Evolutionary conservation across 2,888 invertebrate species (phyloP).

Genomic region (Stegana nigrithorax): DNA sequence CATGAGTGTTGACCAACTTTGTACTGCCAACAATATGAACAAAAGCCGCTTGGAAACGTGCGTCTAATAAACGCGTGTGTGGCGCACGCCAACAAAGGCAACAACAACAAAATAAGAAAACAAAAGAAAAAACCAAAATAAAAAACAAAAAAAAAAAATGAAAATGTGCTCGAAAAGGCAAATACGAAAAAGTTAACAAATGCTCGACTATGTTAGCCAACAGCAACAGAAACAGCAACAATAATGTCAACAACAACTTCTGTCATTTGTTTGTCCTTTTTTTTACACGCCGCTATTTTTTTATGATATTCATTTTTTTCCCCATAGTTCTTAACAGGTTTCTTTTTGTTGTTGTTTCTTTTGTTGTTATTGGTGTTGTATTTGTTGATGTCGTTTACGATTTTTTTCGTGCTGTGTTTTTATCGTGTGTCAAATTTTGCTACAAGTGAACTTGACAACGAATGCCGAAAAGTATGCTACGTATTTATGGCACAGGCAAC

Average conservation of each 20-base stretch:
- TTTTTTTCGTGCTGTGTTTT: too few species aligned
- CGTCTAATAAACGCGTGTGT: constrained; percentile 21
- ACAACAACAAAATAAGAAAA: constrained; percentile 18
- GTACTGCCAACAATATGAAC: constrained; percentile 7
- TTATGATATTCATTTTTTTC: too few species aligned
- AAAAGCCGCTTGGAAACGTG: constrained; percentile 29
- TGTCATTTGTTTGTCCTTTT: constrained; percentile 48
- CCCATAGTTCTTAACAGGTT: too few species aligned
- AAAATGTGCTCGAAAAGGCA: neutral
- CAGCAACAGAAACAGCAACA: too few species aligned
- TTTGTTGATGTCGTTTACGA: too few species aligned
- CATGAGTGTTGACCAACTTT: neutral
- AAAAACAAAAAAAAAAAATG: constrained; percentile 5
- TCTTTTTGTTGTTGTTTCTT: too few species aligned
- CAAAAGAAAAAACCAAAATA: constrained; percentile 28
- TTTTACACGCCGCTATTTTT: too few species aligned
- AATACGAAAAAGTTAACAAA: neutral
- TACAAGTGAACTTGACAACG: constrained; percentile 35
- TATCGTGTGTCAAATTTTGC: constrained; percentile 65
- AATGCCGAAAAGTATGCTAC: constrained; percentile 2
- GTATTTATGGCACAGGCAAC: neutral
- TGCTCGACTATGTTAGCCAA: too few species aligned
- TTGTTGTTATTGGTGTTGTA: too few species aligned
- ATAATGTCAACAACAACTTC: too few species aligned
- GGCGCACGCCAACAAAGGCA: constrained; percentile 19